Evolutionary conservation across 37 sponge, comb jelly and placozoan genomes (phyloP), one percentile per base, ranked within the genome.

Genomic region (Amphimedon queenslandica): DNA sequence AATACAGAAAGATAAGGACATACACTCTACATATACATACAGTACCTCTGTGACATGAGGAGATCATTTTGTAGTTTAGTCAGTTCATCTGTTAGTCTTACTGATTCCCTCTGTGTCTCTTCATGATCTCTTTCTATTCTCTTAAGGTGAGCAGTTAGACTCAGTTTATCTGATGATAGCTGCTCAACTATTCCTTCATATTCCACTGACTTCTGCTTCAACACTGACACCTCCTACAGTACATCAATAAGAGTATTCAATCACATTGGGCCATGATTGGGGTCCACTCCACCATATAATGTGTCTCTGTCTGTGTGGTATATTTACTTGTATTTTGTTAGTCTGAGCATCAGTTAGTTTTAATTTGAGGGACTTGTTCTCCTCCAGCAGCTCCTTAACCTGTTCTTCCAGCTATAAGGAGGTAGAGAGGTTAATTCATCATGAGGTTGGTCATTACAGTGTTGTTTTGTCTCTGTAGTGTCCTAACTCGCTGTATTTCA

Each of bases 381-480:
- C n/a, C n/a, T n/a, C n/a, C n/a, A n/a, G n/a, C n/a, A n/a, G n/a
- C n/a, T n/a, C n/a, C n/a, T n/a, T n/a, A n/a, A n/a, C n/a, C n/a
- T n/a, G n/a, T n/a, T n/a, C n/a, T n/a, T n/a, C n/a, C n/a, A n/a
- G n/a, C n/a, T n/a, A n/a, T n/a, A n/a, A n/a, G n/a, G n/a, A n/a
- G n/a, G n/a, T n/a, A n/a, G n/a, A n/a, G n/a, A n/a, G n/a, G n/a
- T n/a, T n/a, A n/a, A n/a, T n/a, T n/a, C n/a, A n/a, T n/a, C n/a
- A n/a, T n/a, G n/a, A n/a, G n/a, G n/a, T n/a, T n/a, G n/a, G n/a
- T n/a, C n/a, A n/a, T n/a, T 56, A 86, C 87, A 56, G 79, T 76
- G 4, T 38, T 68, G 53, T 78, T 78, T 28, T 78, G 75, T 37
- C 80, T 41, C 76, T 88, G 84, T 13, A 88, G 71, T 57, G 77